Evolutionary conservation across 2,797 vertebrate species (phyloP), one percentile per base, ranked within the genome.

Genomic region (Sardinella longiceps): DNA sequence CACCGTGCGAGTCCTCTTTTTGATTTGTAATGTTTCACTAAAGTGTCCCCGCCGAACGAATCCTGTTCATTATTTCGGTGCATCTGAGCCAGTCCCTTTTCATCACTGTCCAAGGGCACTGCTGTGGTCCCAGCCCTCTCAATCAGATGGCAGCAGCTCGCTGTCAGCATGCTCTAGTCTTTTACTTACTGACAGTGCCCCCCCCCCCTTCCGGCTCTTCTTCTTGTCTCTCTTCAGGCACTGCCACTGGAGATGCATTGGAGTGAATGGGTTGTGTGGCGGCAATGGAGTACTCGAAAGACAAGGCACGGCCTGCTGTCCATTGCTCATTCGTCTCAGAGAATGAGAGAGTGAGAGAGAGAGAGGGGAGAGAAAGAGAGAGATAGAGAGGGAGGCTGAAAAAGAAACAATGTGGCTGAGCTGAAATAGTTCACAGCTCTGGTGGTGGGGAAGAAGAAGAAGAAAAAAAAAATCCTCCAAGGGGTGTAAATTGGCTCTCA

Each of bases 401-500:
- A 90, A 84, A 84, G 89, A 91, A 90, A 91, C 90, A 91, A 89
- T 66, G 88, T 85, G 87, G 90, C 90, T 90, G 86, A 92, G 85
- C 91, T 89, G 90, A 91, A 94, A 92, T 90, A 89, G 91, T 93
- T 94, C 37, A 84, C 88, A 90, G 90, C 88, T 88, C 37, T 77
- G 37, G 70, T 37, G 33, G 46, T 48, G 46, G 11, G 46, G 12
- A 48, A 48, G 46, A 12, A 48, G 46, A 12, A 3, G 37, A 70
- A 25, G 33, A 12, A 30, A 88, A 30, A 88, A 82, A 90, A 88
- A 92, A 91, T 88, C 90, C 90, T 90, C 90, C 30, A 1, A 87
- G 87, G 91, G 88, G 87, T 90, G 89, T 91, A 94, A 95, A 95
- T 94, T 93, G 92, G 91, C 93, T 93, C 92, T 94, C 87, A 91